Evolutionary conservation across 2,888 invertebrate genomes (phyloP), one percentile per base, ranked within the genome.

Genomic region (Esperia sulphurella): DNA sequence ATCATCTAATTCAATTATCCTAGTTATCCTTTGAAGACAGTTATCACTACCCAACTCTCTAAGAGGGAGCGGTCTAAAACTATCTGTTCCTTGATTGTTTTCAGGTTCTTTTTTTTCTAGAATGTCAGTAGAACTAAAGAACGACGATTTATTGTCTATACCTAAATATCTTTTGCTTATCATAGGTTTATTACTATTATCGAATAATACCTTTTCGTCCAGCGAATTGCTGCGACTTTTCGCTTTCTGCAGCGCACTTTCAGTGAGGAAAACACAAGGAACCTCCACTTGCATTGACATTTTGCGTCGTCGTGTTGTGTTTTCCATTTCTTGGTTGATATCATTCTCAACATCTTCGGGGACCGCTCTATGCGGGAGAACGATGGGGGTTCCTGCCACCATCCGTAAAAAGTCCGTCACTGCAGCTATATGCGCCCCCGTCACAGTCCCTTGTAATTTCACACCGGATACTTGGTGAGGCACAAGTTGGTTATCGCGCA

Each of bases 391-490:
- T 62, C 92, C 92, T 55, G 92, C 91, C 48, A 93, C 92, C 78
- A 92, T 90, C 55, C 92, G 90, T 63, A 93, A 87, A 74, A 93
- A 92, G 72, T 93, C 92, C 50, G 92, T 91, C 46, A 93, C 92
- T 50, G 92, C 92, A 48, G 92, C 91, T 84, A 92, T 92, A 65
- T 93, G 93, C 43, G 92, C 92, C 63, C 92, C 91, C 29, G 93
- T 93, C 53, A 93, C 88, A 51, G 91, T 91, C 53, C 93, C 93
- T 75, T 93, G 92, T 64, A 93, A 88, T 62, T 92, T 87, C 59
- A 93, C 92, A 64, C 93, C 92, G 51, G 92, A 92, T 60, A 93
- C 87, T 75, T 93, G 92, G 57, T 93, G 91, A 59, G 93, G 93
- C 73, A 92, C 91, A 89, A 92, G 92, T 75, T 91, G 91, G 82